Conservation (phyloP, 2,797 vertebrate genomes). For the Thalassophryne amazonica region DNA sequence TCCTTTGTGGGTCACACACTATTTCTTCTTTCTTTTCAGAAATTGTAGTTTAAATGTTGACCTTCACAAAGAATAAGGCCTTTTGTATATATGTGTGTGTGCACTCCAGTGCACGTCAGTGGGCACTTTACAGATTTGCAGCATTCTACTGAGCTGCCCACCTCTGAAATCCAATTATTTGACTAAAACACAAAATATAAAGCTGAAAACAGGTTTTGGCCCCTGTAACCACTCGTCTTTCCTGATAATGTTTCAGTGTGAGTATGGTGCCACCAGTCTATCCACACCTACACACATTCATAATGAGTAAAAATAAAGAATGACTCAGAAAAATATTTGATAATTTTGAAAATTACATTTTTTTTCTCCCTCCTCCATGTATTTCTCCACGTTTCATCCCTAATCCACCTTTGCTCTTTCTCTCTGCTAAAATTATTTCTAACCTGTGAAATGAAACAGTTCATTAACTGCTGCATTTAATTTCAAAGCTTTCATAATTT, state of each 20-base stretch:
- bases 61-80: slow-evolving; percentile 9
- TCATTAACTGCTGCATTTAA: not conserved
- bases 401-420: not conserved
- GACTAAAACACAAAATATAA: slow-evolving; percentile 56
- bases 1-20: not conserved
- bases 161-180: slow-evolving; percentile 60
- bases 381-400: slow-evolving; percentile 6
- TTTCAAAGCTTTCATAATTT: not conserved
- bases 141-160: slow-evolving; percentile 30
- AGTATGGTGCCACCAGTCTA: slow-evolving; percentile 21
- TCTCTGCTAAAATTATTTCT: not conserved
- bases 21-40: slow-evolving; percentile 10
- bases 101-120: no score
- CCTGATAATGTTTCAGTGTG: no score
- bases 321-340: no score
- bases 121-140: slow-evolving; percentile 46
- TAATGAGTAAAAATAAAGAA: no score
- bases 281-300: no score
- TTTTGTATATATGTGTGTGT: no score
- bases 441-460: slow-evolving; percentile 5
- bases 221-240: no score
- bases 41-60: slow-evolving; percentile 35
- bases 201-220: slow-evolving; percentile 33
- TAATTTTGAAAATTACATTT: slow-evolving; percentile 11
- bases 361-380: slow-evolving; percentile 20